These are phyloP conservation scores for Sympetrum striolatum DNA, from an alignment of 2,888 invertebrate genomes.

Conservation along the genomic window DNA sequence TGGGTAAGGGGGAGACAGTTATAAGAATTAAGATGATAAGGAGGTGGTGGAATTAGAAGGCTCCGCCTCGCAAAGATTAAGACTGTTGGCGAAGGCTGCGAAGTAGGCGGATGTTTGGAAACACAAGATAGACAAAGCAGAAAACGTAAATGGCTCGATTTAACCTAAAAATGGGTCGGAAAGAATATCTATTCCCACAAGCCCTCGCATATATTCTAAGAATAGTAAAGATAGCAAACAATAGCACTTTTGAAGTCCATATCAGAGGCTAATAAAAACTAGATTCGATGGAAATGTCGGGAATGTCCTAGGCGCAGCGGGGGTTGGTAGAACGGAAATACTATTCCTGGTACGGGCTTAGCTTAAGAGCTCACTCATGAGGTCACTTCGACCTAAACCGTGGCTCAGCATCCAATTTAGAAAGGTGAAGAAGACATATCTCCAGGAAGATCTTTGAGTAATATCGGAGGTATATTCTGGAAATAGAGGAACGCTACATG, in stretches of 20 bases:
- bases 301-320: not conserved
- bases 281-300: not conserved
- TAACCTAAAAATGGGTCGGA: not conserved
- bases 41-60: not conserved
- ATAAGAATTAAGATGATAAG: too few species aligned
- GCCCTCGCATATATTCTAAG: too few species aligned
- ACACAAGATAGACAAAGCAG: not conserved
- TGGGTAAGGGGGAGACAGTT: too few species aligned
- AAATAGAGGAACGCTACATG: too few species aligned
- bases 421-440: not conserved
- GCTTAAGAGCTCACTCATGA: not conserved
- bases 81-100: not conserved
- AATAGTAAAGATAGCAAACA: too few species aligned
- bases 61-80: not conserved
- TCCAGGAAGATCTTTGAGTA: not conserved
- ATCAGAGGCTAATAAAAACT: too few species aligned
- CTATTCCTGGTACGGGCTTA: not conserved
- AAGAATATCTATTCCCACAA: too few species aligned
- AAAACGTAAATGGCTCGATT: not conserved
- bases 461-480: not conserved
- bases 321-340: not conserved
- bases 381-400: not conserved
- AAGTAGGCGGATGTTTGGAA: not conserved
- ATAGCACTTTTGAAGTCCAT: too few species aligned
- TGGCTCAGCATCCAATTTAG: not conserved